A percentile compares a stretch with the other conserved stretches of the same genome.
phyloP scores from a whole-genome alignment of 2,888 invertebrate genomes.

The Cerastoderma edule region DNA sequence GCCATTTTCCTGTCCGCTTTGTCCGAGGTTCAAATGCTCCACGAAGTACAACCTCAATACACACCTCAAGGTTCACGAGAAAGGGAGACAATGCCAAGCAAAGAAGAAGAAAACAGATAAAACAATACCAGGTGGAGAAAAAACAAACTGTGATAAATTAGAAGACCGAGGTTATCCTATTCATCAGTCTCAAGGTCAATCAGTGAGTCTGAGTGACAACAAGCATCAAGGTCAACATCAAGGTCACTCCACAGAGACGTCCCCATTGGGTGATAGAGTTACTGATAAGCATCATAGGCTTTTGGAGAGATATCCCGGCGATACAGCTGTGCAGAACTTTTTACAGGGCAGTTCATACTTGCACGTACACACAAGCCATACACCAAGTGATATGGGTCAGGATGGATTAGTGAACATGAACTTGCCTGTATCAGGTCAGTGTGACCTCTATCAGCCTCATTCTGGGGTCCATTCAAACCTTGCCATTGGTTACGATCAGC shows the following conservation, averaged over 20 bases:
- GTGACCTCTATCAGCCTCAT: background rate
- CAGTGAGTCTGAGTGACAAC: too few species aligned
- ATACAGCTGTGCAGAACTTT: too few species aligned
- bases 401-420: too few species aligned
- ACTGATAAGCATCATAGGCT: too few species aligned
- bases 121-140: background rate
- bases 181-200: background rate
- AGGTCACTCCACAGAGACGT: background rate
- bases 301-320: background rate
- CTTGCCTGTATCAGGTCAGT: background rate
- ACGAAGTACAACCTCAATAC: slow-evolving; percentile 37
- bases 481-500: background rate
- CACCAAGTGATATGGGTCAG: too few species aligned
- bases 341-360: too few species aligned
- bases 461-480: background rate
- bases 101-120: slow-evolving; percentile 9
- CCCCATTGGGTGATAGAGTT: too few species aligned
- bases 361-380: too few species aligned
- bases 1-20: slow-evolving; percentile 35
- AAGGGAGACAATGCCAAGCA: slow-evolving; percentile 6
- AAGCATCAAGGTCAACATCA: too few species aligned
- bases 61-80: slow-evolving; percentile 33
- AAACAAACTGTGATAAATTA: background rate
- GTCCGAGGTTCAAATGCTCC: slow-evolving; percentile 29
- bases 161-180: background rate